These are phyloP conservation scores for Hypena proboscidalis DNA, from an alignment of 2,888 invertebrate genomes.

Conservation along the genomic window DNA sequence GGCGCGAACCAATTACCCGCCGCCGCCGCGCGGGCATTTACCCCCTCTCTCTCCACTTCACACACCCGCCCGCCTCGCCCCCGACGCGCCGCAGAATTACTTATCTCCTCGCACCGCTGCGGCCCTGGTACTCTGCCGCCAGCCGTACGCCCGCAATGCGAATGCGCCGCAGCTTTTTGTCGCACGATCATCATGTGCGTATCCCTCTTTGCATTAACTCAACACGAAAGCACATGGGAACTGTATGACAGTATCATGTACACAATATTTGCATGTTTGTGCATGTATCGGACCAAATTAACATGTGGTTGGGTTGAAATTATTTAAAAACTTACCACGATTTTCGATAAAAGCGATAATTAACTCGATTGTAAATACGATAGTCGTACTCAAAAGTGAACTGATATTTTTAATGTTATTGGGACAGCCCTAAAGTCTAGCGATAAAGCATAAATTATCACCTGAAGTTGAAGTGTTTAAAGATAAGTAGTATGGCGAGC, in stretches of 20 bases:
- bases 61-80: constrained; percentile 48
- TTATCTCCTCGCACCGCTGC: constrained; percentile 70
- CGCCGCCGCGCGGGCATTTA: constrained; percentile 80
- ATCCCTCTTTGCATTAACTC: constrained; percentile 37
- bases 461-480: constrained; percentile 22
- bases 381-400: background rate
- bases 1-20: constrained; percentile 85
- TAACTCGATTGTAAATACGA: too few relatives aligned
- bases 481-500: constrained; percentile 21
- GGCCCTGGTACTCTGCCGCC: constrained; percentile 78
- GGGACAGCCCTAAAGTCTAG: constrained; percentile 9
- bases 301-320: constrained; percentile 31
- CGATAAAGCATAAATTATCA: constrained; percentile 18
- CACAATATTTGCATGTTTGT: constrained; percentile 8
- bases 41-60: constrained; percentile 58
- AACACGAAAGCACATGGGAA: constrained; percentile 11
- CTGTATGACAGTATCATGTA: background rate
- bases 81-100: constrained; percentile 64
- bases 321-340: constrained; percentile 21
- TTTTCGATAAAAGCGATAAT: background rate
- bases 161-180: constrained; percentile 67
- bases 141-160: constrained; percentile 78
- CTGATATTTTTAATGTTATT: background rate
- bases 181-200: constrained; percentile 47
- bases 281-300: constrained; percentile 25